phyloP scores from a whole-genome alignment of 2,113 vertebrate genomes.

The Acanthochromis polyacanthus region DNA sequence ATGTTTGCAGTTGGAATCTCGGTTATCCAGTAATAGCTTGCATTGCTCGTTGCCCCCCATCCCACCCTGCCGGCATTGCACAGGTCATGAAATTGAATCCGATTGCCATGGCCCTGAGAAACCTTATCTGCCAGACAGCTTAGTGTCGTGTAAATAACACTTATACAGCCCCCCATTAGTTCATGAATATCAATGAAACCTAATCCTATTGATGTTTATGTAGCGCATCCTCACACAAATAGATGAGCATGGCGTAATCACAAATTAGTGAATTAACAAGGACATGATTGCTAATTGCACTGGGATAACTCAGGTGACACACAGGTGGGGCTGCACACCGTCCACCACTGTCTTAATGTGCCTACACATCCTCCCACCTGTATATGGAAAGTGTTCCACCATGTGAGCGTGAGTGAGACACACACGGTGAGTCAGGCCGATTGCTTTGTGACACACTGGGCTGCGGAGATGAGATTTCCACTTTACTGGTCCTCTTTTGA shows the following conservation, averaged over 20 bases:
- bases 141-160: slow-evolving; percentile 81
- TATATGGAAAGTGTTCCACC: slow-evolving; percentile 25
- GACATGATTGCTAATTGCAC: slow-evolving; percentile 67
- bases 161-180: slow-evolving; percentile 72
- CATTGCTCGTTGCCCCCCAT: background rate
- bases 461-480: slow-evolving; percentile 71
- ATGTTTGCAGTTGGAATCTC: slow-evolving; percentile 58
- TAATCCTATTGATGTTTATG: slow-evolving; percentile 84
- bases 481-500: slow-evolving; percentile 64
- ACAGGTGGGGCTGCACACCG: slow-evolving; percentile 6
- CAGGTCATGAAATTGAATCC: slow-evolving; percentile 75
- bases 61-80: slow-evolving; percentile 32
- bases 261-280: slow-evolving; percentile 76
- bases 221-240: slow-evolving; percentile 74
- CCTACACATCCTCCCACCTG: slow-evolving; percentile 20
- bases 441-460: slow-evolving; percentile 71
- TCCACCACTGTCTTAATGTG: slow-evolving; percentile 23
- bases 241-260: slow-evolving; percentile 73
- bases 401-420: slow-evolving; percentile 51
- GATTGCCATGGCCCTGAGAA: slow-evolving; percentile 65
- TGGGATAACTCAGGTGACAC: slow-evolving; percentile 57
- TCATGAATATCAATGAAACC: slow-evolving; percentile 84
- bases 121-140: slow-evolving; percentile 79
- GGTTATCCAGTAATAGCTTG: slow-evolving; percentile 50
- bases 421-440: slow-evolving; percentile 60